Percentiles rank a stretch among this genome's conserved stretches.
Conservation (phyloP, 2,113 vertebrate species). For the Eulemur macaco region DNA sequence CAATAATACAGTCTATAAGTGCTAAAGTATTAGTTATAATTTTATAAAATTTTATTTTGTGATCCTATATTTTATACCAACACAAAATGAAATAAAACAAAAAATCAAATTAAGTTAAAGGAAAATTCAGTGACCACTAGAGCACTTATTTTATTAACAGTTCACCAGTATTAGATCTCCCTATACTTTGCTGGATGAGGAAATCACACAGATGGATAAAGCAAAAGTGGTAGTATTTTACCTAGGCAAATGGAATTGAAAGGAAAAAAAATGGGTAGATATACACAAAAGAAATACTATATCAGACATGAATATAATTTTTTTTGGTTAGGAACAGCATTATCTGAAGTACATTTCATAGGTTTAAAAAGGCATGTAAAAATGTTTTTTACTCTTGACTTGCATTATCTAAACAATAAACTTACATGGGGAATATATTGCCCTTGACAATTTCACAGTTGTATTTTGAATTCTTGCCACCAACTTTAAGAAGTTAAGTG, state of each 20-base stretch:
- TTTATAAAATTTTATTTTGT: neutral
- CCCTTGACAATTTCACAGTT: neutral
- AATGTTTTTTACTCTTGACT: neutral
- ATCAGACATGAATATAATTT: neutral
- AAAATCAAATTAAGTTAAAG: neutral
- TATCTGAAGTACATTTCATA: neutral
- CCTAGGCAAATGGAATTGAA: neutral
- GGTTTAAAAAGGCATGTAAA: neutral
- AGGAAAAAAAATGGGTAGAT: neutral
- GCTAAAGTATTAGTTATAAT: neutral
- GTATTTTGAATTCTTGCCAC: neutral
- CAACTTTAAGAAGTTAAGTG: neutral
- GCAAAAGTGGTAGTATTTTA: neutral
- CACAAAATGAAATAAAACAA: neutral
- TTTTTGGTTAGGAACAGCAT: neutral
- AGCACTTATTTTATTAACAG: neutral
- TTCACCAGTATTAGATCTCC: neutral
- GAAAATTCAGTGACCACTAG: neutral
- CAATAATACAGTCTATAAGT: neutral
- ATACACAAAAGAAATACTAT: neutral
- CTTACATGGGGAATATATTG: neutral
- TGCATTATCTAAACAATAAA: neutral
- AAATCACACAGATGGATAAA: neutral
- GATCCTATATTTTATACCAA: neutral
- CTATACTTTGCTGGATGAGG: neutral